Evolutionary conservation across 2,888 invertebrate genomes (phyloP), one percentile per base, ranked within the genome.

Genomic region (Eristalis arbustorum): DNA sequence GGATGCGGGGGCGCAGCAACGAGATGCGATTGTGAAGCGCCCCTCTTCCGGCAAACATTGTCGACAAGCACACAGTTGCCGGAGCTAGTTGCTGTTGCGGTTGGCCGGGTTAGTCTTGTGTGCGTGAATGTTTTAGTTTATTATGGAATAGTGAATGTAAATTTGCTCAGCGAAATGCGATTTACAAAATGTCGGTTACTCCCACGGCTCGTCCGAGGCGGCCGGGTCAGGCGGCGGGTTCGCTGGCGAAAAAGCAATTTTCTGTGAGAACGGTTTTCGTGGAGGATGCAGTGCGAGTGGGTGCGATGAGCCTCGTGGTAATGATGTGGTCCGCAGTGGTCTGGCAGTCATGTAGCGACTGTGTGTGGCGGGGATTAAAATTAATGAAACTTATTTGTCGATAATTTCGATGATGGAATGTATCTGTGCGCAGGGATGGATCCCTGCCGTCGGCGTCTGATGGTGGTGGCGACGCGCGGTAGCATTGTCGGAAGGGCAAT

Each of bases 71-170:
- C 66, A 68, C 37, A 64, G 14, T 83, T 68, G 75, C 37, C 59
- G 71, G 49, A 68, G 67, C 67, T 79, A 87, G 83, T 83, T 83
- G 78, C 78, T 62, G 67, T 75, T 83, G 87, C 42, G 87, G 87
- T 87, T 72, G 66, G 81, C 69, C 57, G 85, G 81, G 81, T 74
- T 72, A 67, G 87, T 87, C 75, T 83, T 87, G 78, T 87, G 63
- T 78, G 71, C 75, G 74, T 66, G 71, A 62, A 63, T 83, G 57
- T 78, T 87, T 67, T 72, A 83, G 87, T 87, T 83, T 87, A 87
- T 87, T 87, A 87, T 75, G 62, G 83, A 83, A 83, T 79, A 74
- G 74, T 82, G 83, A 68, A 87, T 78, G 83, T 83, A 88, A 88
- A 88, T 88, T 88, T 88, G 88, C 76, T 80, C 68, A 75, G 77